Evolutionary conservation across 2,113 vertebrate genomes (phyloP).

Genomic region (Python bivittatus): DNA sequence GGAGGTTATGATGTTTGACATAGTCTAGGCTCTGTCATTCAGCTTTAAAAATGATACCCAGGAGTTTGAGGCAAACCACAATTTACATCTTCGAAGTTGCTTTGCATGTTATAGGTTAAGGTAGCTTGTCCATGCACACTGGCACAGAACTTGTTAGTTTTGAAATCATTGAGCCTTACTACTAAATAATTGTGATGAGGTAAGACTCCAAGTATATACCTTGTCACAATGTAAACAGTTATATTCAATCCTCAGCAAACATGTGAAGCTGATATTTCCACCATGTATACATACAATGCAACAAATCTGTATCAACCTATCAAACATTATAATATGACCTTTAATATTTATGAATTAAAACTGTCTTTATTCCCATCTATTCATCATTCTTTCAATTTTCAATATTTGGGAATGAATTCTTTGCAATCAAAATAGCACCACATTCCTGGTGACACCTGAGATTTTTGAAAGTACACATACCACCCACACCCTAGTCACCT

Average conservation of each 20-base stretch:
- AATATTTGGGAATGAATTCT: not conserved
- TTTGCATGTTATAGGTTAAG: not conserved
- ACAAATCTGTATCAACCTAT: not conserved
- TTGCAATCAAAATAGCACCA: not conserved
- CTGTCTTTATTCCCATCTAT: not conserved
- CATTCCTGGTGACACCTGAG: not conserved
- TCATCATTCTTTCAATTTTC: not conserved
- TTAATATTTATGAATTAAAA: not conserved
- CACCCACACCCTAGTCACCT: too few species aligned
- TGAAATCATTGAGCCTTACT: not conserved
- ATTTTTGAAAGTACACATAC: not conserved
- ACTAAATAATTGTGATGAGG: not conserved
- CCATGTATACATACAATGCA: not conserved
- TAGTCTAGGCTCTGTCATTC: not conserved
- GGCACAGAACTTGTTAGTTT: not conserved
- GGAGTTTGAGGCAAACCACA: not conserved
- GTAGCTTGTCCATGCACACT: not conserved
- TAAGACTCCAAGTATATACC: not conserved
- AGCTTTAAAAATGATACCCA: not conserved
- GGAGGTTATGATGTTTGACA: not conserved
- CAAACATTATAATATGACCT: not conserved
- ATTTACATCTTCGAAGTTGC: not conserved
- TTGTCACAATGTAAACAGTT: not conserved
- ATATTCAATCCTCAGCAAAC: not conserved
- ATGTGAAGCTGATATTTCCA: not conserved